A percentile compares a stretch with the other conserved stretches of the same genome.
Evolutionary conservation across 2,113 vertebrate genomes (phyloP).

Genomic region (Ictidomys tridecemlineatus): DNA sequence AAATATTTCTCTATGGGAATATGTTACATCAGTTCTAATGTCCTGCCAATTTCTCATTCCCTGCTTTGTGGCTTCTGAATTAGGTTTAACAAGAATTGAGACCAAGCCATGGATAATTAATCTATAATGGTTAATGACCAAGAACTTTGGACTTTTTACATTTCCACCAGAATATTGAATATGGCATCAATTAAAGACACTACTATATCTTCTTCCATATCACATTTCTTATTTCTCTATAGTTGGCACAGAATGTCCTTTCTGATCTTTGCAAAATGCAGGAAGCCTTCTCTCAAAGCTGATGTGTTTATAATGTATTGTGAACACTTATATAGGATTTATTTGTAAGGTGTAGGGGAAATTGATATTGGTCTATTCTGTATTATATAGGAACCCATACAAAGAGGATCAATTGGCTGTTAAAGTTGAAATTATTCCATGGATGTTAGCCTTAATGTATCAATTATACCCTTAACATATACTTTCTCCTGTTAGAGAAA

Average conservation of each 20-base stretch:
- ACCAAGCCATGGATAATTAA: constrained; percentile 33
- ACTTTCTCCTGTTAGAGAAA: background rate
- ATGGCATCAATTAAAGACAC: constrained; percentile 32
- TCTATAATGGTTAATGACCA: constrained; percentile 33
- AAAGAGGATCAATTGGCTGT: background rate
- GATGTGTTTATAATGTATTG: background rate
- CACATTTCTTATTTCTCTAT: background rate
- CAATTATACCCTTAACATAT: background rate
- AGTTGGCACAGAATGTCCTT: background rate
- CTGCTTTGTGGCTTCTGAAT: constrained; percentile 33
- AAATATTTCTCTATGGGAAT: constrained; percentile 29
- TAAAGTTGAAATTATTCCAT: background rate
- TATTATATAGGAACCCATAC: background rate
- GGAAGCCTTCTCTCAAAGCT: background rate
- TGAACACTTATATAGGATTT: background rate
- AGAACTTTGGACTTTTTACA: background rate
- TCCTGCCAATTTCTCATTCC: background rate
- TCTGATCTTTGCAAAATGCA: background rate
- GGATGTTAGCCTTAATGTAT: background rate
- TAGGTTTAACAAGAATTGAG: constrained; percentile 29
- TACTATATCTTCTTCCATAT: constrained; percentile 15
- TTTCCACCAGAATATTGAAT: constrained; percentile 3
- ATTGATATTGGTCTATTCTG: background rate
- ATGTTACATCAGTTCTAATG: background rate
- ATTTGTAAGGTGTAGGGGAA: background rate